Percentiles rank a stretch among this genome's conserved stretches.
These are phyloP conservation scores for Euclidia mi DNA, from an alignment of 2,888 invertebrate genomes.

Conservation along the genomic window DNA sequence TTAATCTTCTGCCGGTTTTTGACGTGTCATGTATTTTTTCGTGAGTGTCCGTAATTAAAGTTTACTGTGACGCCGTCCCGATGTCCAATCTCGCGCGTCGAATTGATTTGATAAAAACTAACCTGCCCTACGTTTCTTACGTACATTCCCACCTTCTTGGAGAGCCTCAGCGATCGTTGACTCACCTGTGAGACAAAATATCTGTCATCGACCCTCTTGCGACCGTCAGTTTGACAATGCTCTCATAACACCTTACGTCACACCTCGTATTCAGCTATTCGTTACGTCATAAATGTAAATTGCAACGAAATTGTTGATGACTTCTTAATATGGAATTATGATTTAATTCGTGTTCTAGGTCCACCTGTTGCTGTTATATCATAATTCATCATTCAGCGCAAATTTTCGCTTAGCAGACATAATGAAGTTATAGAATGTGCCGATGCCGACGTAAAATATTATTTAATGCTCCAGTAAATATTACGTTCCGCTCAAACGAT, in stretches of 20 bases:
- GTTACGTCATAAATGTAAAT: conserved; percentile 28
- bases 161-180: conserved; percentile 33
- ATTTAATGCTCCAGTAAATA: too few relatives aligned
- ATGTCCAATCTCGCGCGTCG: conserved; percentile 12
- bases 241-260: conserved; percentile 46
- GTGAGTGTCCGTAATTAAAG: too few relatives aligned
- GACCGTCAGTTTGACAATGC: conserved; percentile 23
- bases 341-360: neutral
- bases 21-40: too few relatives aligned
- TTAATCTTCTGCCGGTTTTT: too few relatives aligned
- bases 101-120: conserved; percentile 17
- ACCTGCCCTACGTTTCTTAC: conserved; percentile 18
- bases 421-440: too few relatives aligned
- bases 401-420: too few relatives aligned
- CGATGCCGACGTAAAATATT: too few relatives aligned
- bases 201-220: conserved; percentile 47
- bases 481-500: neutral
- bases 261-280: conserved; percentile 23
- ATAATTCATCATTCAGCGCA: neutral
- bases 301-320: neutral
- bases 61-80: neutral
- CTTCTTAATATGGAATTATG: conserved; percentile 5
- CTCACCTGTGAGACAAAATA: conserved; percentile 34
- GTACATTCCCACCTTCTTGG: conserved; percentile 28
- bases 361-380: neutral